Percentiles rank a stretch among this genome's conserved stretches.
phyloP scores from a whole-genome alignment of 2,797 vertebrate genomes.

The Trachops cirrhosus region DNA sequence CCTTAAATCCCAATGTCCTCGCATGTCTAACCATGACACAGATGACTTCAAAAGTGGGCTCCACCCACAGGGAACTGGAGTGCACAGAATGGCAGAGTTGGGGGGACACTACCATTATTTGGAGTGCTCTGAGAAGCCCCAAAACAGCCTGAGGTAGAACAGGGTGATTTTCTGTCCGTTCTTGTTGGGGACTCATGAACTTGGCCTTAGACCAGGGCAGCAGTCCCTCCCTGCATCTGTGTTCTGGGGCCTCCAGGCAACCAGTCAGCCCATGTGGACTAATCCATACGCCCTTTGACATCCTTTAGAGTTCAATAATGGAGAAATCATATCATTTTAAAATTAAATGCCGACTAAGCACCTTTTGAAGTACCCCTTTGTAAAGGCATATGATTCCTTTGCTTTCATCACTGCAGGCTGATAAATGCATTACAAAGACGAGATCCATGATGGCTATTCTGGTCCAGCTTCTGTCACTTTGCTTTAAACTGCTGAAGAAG shows the following conservation, averaged over 20 bases:
- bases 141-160: neutral
- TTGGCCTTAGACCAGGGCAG: neutral
- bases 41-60: neutral
- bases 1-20: neutral
- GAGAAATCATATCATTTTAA: neutral
- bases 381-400: neutral
- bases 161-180: neutral
- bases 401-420: conserved; percentile 86
- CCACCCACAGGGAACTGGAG: neutral
- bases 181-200: neutral
- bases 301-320: neutral
- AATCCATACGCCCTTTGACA: neutral
- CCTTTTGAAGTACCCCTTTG: neutral
- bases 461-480: conserved; percentile 89
- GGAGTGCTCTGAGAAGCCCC: neutral
- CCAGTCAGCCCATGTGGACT: neutral
- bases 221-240: neutral
- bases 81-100: neutral
- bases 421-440: conserved; percentile 92
- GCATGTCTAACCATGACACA: neutral
- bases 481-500: conserved; percentile 92
- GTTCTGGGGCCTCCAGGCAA: neutral
- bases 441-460: conserved; percentile 89
- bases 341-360: neutral
- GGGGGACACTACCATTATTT: neutral